Evolutionary conservation across 2,888 invertebrate genomes (phyloP), one percentile per base, ranked within the genome.

Genomic region (Leucoptera coffeella): DNA sequence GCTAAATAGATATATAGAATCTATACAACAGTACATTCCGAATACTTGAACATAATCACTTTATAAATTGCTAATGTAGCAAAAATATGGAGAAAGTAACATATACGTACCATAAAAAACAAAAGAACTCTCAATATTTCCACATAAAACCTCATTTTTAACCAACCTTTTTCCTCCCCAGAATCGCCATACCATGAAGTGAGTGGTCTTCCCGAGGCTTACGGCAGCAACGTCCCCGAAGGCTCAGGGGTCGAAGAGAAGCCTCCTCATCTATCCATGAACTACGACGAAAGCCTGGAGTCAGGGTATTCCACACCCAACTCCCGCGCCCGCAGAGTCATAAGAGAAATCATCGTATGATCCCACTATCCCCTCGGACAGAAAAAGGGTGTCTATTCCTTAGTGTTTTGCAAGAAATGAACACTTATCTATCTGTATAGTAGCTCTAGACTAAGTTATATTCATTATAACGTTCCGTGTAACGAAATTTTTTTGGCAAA

Each of bases 151-250:
- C 27, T 15, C 13, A 27, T 20, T 15, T 5, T 15, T 14, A 12
- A 20, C 9, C 8, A 14, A 17, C 9, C 6, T 17, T 17, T 6
- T 38, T 41, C 42, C 40, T 35, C 51, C 62, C 25, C 71, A 87
- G 92, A 92, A 75, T 90, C 91, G 32, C 89, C 90, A 41, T 93
- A 92, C 77, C 87, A 87, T 58, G 93, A 93, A 64, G 91, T 92
- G 47, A 91, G 88, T 62, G 92, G 92, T 36, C 75, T 93, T 45
- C 89, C 89, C 26, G 88, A 89, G 67, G 85, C 88, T 24, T 91
- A 89, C 64, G 76, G 88, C 82, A 45, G 43, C 39, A 47, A 65
- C 75, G 55, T 85, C 81, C 57, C 80, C 79, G 35, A 79, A 77
- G 35, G 81, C 76, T 53, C 77, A 11, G 25, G 19, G 3, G 26